phyloP scores from a whole-genome alignment of 2,888 invertebrate species.

The Coleophora flavipennella region DNA sequence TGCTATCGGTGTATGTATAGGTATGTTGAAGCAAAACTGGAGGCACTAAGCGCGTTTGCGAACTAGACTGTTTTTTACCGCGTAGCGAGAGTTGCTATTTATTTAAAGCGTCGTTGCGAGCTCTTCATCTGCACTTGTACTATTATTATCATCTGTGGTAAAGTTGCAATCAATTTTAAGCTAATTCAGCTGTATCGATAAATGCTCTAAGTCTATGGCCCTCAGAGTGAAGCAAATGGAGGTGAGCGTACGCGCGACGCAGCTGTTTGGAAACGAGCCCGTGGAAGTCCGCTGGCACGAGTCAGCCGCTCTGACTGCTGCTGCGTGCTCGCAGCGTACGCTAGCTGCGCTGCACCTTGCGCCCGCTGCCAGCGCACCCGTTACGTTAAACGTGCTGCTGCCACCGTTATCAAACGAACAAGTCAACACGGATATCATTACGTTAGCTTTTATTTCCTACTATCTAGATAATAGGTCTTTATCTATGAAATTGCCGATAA shows the following conservation, averaged over 20 bases:
- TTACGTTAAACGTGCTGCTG: conserved; percentile 21
- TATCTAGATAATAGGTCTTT: no score
- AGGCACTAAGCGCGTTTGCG: no score
- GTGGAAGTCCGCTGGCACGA: conserved; percentile 9
- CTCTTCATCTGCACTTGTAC: no score
- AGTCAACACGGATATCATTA: conserved; percentile 27
- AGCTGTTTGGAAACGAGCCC: conserved; percentile 27
- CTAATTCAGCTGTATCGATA: background rate
- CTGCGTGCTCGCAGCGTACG: conserved; percentile 14
- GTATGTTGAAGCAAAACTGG: no score
- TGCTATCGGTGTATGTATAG: no score
- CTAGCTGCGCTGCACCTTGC: conserved; percentile 11
- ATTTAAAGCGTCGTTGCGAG: no score
- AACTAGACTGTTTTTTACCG: no score
- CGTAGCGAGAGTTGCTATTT: no score
- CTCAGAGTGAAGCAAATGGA: conserved; percentile 22
- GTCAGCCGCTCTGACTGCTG: conserved; percentile 8
- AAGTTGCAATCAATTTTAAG: no score
- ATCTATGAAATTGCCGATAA: no score
- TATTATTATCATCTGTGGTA: no score
- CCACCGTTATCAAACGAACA: conserved; percentile 23
- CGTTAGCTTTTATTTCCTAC: conserved; percentile 26
- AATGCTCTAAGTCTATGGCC: background rate
- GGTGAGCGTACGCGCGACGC: conserved; percentile 33
- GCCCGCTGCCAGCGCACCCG: conserved; percentile 15